Base-by-base conservation (phyloP, 35 echinoderm and acorn worm species). In the Ophioderma brevispina region DNA sequence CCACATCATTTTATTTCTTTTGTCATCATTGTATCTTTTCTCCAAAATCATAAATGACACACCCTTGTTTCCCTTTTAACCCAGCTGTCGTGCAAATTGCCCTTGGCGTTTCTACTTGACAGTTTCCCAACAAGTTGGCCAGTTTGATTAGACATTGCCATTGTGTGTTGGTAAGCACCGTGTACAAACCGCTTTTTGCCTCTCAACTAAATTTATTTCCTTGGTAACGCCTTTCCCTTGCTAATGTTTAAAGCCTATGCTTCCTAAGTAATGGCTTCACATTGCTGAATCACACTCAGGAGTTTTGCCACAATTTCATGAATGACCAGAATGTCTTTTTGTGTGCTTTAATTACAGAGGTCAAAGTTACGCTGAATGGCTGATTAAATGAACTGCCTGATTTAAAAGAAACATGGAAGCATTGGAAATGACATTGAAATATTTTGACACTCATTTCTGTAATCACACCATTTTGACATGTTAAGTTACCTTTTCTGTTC, bases 51-150 rank as follows among this genome's bases (percentile, higher is more conserved):
- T 64, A 94, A 89, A 94, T 39, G 88, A 82, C 18, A 93, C 91
- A 43, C 39, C 88, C 76, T 93, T 93, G 36, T 64, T 56, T 46
- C 92, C 80, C 78, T 93, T 89, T 21, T 82, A 94, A 64, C 76
- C 87, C 84, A 89, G 64, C 36, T 36, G 87, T n/a, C n/a, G n/a
- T n/a, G n/a, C n/a, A n/a, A n/a, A n/a, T n/a, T n/a, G n/a, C n/a
- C n/a, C n/a, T n/a, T n/a, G n/a, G n/a, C n/a, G n/a, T 94, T 82
- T 87, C 86, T 40, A 93, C 88, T 63, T 89, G 92, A 49, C 55
- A 93, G 80, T 39, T 56, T 64, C 75, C 37, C 38, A 10, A 94
- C 56, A 55, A 40, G 85, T 77, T 76, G n/a, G 21, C 82, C 33
- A 76, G 39, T 33, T 82, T 87, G 78, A 41, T 90, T 84, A 14